These are phyloP conservation scores for Nerophis lumbriciformis DNA, from an alignment of 2,113 vertebrate species.

Conservation along the genomic window DNA sequence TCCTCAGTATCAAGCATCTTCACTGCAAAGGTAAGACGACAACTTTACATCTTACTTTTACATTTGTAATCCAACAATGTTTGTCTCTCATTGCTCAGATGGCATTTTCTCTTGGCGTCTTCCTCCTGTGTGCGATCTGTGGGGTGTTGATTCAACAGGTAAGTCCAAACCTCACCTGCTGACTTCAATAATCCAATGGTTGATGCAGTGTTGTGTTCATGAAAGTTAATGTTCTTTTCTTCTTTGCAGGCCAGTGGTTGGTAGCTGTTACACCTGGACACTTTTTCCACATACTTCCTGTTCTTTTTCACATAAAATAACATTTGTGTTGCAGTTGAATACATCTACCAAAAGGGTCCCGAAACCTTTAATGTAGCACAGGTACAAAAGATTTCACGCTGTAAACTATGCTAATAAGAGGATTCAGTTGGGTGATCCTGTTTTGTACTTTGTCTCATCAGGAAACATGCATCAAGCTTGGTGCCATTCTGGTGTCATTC, in stretches of 20 bases:
- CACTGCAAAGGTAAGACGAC: constrained; percentile 1
- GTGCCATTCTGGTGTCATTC: neutral
- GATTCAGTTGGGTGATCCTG: too few relatives aligned
- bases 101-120: neutral
- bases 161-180: neutral
- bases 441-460: too few relatives aligned
- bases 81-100: neutral
- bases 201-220: neutral
- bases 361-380: neutral
- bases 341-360: neutral
- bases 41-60: neutral
- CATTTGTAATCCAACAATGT: too few relatives aligned
- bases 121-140: constrained; percentile 1
- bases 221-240: neutral
- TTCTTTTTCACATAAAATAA: neutral
- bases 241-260: neutral
- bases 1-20: neutral
- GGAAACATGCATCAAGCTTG: neutral
- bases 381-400: neutral
- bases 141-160: neutral
- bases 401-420: too few relatives aligned
- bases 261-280: too few relatives aligned
- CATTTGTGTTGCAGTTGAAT: neutral
- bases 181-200: neutral
- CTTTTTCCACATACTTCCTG: too few relatives aligned